Conservation (phyloP, 2,888 invertebrate genomes). For the Hanleya hanleyi region DNA sequence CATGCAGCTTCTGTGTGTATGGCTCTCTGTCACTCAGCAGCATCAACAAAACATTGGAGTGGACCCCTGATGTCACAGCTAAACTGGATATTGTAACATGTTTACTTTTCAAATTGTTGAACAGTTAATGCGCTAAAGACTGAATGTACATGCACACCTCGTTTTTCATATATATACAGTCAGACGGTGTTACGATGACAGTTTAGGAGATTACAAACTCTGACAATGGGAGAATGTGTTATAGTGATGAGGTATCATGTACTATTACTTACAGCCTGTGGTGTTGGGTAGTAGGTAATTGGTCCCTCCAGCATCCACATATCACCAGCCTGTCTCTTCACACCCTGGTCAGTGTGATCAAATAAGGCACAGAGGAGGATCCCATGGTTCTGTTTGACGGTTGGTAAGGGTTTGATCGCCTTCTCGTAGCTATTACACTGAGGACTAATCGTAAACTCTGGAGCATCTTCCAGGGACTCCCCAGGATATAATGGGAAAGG, state of each 20-base stretch:
- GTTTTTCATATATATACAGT: too few species aligned
- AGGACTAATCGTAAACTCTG: constrained; percentile 34
- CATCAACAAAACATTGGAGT: too few species aligned
- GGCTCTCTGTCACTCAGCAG: too few species aligned
- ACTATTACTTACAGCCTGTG: constrained; percentile 51
- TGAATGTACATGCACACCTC: too few species aligned
- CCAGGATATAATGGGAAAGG: constrained; percentile 71
- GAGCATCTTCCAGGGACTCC: constrained; percentile 58
- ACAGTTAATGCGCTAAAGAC: too few species aligned
- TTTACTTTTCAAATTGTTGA: too few species aligned
- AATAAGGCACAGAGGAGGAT: constrained; percentile 50
- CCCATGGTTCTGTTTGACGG: constrained; percentile 55
- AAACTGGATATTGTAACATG: too few species aligned
- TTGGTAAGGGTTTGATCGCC: constrained; percentile 56
- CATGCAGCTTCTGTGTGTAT: too few species aligned
- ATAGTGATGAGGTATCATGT: background rate
- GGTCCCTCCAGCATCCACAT: constrained; percentile 67
- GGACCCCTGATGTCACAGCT: too few species aligned
- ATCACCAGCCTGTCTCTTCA: constrained; percentile 52
- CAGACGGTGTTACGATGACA: too few species aligned
- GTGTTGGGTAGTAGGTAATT: constrained; percentile 56
- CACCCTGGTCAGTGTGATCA: constrained; percentile 52
- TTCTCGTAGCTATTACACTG: constrained; percentile 30
- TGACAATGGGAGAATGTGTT: background rate
- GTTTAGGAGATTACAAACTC: too few species aligned